Evolutionary conservation across 2,113 vertebrate species (phyloP).

Genomic region (Coreoperca whiteheadi): DNA sequence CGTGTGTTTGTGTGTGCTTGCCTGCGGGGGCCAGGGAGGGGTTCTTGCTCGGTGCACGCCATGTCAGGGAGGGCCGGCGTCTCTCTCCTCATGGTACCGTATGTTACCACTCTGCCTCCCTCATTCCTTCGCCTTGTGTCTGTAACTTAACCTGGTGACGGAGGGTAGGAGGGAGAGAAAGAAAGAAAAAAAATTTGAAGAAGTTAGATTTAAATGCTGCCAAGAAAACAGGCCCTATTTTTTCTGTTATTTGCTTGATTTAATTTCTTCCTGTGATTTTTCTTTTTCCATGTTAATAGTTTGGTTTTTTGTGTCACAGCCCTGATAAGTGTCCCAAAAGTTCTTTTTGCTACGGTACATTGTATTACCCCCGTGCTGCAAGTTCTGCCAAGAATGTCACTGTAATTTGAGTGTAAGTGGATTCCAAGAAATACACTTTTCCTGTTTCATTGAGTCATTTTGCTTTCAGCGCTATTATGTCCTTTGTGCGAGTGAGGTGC

Average conservation of each 20-base stretch:
- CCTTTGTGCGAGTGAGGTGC: conserved; percentile 61
- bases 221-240: conserved; percentile 56
- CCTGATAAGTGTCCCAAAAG: conserved; percentile 69
- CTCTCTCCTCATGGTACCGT: conserved; percentile 94
- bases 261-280: conserved; percentile 51
- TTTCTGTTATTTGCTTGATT: conserved; percentile 43
- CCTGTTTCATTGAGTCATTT: conserved; percentile 75
- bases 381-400: conserved; percentile 77
- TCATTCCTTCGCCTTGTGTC: conserved; percentile 88
- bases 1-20: conserved; percentile 29
- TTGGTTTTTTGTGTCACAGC: conserved; percentile 52
- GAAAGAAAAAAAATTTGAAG: conserved; percentile 4
- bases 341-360: conserved; percentile 56
- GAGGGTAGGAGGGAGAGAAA: conserved; percentile 58
- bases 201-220: conserved; percentile 42
- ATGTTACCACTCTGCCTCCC: conserved; percentile 96
- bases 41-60: conserved; percentile 81
- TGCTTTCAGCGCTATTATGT: conserved; percentile 74
- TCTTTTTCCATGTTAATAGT: conserved; percentile 51
- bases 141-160: conserved; percentile 80
- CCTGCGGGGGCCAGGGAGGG: conserved; percentile 79
- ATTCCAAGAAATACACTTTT: conserved; percentile 82
- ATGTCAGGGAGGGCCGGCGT: conserved; percentile 87
- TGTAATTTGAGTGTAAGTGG: conserved; percentile 78
- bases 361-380: conserved; percentile 56